These are phyloP conservation scores for Phataginus tetradactyla DNA, from an alignment of 2,797 vertebrate genomes.

Conservation along the genomic window DNA sequence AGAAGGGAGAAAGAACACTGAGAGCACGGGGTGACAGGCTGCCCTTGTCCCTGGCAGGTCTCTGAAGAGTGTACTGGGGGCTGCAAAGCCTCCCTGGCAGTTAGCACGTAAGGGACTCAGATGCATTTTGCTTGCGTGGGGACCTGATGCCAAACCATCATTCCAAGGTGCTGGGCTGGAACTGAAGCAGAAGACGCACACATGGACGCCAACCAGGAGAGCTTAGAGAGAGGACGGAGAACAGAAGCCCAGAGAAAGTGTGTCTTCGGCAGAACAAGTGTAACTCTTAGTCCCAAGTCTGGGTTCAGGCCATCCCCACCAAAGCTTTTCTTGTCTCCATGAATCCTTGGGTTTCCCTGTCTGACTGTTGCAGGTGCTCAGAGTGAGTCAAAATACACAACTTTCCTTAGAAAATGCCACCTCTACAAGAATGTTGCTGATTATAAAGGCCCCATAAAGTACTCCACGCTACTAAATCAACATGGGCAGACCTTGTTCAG, in stretches of 20 bases:
- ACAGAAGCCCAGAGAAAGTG: not conserved
- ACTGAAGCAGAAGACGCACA: not conserved
- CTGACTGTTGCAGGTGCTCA: not conserved
- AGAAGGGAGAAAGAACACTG: not conserved
- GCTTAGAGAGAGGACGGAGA: not conserved
- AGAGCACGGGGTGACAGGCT: accelerated
- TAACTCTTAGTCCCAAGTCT: not conserved
- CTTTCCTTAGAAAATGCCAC: not conserved
- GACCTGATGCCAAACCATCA: not conserved
- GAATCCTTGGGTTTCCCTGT: not conserved
- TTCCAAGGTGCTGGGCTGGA: not conserved
- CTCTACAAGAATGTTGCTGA: not conserved
- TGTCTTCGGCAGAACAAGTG: not conserved
- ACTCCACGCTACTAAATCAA: not conserved
- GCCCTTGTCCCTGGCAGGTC: accelerated
- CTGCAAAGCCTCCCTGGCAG: not conserved
- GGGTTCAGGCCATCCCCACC: not conserved
- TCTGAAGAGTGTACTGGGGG: not conserved
- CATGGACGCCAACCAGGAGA: not conserved
- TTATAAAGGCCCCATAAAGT: not conserved
- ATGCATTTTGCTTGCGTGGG: not conserved
- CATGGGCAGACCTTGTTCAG: not conserved
- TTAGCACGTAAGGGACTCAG: not conserved
- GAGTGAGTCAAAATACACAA: not conserved
- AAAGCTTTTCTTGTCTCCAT: not conserved